A percentile compares a stretch with the other conserved stretches of the same genome.
These are phyloP conservation scores for Parapsyche elsis DNA, from an alignment of 1,140 invertebrate species.

Conservation along the genomic window DNA sequence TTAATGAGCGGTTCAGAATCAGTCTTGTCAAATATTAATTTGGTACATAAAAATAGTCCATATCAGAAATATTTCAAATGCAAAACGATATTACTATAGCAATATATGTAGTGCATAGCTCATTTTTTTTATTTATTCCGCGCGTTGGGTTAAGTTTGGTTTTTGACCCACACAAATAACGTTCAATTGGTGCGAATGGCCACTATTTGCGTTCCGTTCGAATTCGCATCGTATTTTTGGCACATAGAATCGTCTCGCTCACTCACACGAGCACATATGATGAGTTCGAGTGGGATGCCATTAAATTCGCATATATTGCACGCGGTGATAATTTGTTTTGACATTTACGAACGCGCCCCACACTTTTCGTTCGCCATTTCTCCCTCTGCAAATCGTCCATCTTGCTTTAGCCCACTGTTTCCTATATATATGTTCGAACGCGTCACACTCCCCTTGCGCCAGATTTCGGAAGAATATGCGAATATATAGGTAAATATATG, in stretches of 20 bases:
- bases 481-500: constrained; percentile 1
- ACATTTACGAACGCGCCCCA: constrained; percentile 55
- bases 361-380: constrained; percentile 49
- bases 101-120: too few relatives aligned
- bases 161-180: neutral
- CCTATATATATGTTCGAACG: neutral
- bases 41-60: too few relatives aligned
- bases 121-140: too few relatives aligned
- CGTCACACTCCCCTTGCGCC: neutral
- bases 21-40: too few relatives aligned
- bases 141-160: too few relatives aligned
- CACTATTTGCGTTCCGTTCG: neutral
- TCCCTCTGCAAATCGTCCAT: constrained; percentile 24
- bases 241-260: neutral
- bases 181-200: neutral
- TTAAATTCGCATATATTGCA: constrained; percentile 21
- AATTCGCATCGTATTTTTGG: neutral
- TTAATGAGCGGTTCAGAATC: too few relatives aligned
- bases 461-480: constrained; percentile 15
- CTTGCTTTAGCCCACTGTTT: neutral
- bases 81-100: too few relatives aligned
- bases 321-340: constrained; percentile 55
- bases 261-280: neutral
- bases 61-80: too few relatives aligned
- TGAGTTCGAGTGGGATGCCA: constrained; percentile 24